Conservation (phyloP, 2,113 vertebrate species). For the Pterophyllum scalare region DNA sequence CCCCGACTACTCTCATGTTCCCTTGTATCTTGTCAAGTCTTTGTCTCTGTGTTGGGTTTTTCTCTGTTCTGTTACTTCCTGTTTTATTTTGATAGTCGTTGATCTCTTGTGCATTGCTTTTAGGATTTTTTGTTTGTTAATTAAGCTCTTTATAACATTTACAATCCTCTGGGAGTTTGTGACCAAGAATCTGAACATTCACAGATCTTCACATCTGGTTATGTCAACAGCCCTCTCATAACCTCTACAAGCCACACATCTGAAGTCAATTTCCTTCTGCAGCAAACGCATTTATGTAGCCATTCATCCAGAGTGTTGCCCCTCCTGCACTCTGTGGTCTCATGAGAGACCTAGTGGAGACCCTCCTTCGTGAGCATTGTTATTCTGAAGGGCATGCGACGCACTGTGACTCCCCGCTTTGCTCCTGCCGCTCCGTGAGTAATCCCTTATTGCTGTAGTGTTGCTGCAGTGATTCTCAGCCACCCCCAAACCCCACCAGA, state of each 20-base stretch:
- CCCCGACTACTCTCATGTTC: background rate
- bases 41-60: too few species aligned
- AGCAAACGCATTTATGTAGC: background rate
- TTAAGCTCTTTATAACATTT: background rate
- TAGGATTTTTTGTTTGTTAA: too few species aligned
- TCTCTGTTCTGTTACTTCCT: too few species aligned
- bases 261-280: background rate
- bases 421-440: background rate
- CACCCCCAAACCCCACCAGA: background rate
- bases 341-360: conserved; percentile 1
- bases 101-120: too few species aligned
- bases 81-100: too few species aligned
- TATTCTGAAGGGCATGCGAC: conserved; percentile 25
- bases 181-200: background rate
- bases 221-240: conserved; percentile 17
- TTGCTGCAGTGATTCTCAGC: conserved; percentile 20
- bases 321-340: conserved; percentile 4
- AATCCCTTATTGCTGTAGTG: conserved; percentile 10
- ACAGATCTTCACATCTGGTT: background rate
- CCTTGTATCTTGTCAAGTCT: background rate
- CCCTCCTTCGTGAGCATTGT: conserved; percentile 14
- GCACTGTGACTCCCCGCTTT: background rate
- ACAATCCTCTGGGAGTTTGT: background rate
- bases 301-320: background rate
- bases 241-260: background rate